A percentile compares a stretch with the other conserved stretches of the same genome.
These are phyloP conservation scores for Xestia sexstrigata DNA, from an alignment of 2,888 invertebrate genomes.

Conservation along the genomic window DNA sequence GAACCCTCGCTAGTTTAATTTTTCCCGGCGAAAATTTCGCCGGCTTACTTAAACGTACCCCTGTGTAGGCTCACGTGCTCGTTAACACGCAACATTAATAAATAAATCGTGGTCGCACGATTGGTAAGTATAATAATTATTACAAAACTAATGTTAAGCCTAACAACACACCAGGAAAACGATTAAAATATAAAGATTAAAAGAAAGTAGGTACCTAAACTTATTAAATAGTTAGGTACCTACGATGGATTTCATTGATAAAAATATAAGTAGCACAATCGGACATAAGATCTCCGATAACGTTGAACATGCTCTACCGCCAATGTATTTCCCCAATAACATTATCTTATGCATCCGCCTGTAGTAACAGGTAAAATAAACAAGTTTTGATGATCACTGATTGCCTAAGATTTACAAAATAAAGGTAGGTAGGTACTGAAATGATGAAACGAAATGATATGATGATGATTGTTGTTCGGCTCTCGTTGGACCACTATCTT, in stretches of 20 bases:
- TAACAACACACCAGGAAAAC: background rate
- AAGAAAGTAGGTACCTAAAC: too few species aligned
- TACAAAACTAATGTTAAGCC: background rate
- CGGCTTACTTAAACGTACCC: too few species aligned
- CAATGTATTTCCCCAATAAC: background rate
- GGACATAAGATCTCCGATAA: constrained; percentile 1
- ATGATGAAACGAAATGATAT: constrained; percentile 3
- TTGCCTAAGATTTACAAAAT: background rate
- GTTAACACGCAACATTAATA: background rate
- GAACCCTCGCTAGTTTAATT: too few species aligned
- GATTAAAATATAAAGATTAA: background rate
- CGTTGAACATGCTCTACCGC: background rate
- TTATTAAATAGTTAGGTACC: background rate
- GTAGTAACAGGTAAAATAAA: background rate
- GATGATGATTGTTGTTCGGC: background rate
- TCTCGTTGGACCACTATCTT: background rate
- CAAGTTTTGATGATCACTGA: background rate
- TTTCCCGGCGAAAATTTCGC: too few species aligned
- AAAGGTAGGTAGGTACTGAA: background rate
- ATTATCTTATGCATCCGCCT: background rate
- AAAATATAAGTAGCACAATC: background rate
- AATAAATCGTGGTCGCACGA: background rate
- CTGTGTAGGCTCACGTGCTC: background rate
- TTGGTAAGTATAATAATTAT: background rate
- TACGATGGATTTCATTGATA: background rate